Evolutionary conservation across 2,888 invertebrate species (phyloP).

Genomic region (Trimorus sp.): DNA sequence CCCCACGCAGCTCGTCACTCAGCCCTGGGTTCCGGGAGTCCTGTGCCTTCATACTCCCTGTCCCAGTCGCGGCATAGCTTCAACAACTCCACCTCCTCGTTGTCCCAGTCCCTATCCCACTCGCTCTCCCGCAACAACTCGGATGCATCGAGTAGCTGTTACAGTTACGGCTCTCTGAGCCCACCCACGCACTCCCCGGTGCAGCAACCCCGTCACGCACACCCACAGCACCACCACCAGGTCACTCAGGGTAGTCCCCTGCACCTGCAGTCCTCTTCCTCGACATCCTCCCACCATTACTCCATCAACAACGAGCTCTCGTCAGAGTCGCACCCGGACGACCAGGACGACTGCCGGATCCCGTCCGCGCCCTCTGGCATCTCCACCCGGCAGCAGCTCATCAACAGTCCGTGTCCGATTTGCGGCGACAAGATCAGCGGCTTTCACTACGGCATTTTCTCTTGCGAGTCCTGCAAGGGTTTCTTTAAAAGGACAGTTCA

Average conservation of each 20-base stretch:
- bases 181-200: conserved; percentile 93
- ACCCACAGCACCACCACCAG: conserved; percentile 78
- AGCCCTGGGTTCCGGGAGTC: conserved; percentile 82
- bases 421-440: conserved; percentile 98
- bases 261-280: conserved; percentile 77
- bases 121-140: conserved; percentile 94
- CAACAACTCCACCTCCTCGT: conserved; percentile 81
- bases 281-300: conserved; percentile 72
- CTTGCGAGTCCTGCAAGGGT: conserved; percentile 98
- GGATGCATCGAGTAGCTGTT: conserved; percentile 94
- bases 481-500: conserved; percentile 99
- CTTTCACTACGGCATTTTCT: conserved; percentile 99
- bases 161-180: conserved; percentile 87
- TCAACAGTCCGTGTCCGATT: conserved; percentile 96
- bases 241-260: conserved; percentile 82
- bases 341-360: conserved; percentile 76
- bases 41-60: conserved; percentile 80
- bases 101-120: conserved; percentile 87
- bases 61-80: conserved; percentile 80
- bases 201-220: conserved; percentile 83
- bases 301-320: conserved; percentile 72
- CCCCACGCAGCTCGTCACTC: conserved; percentile 92
- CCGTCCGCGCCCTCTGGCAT: conserved; percentile 87
- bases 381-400: conserved; percentile 91
- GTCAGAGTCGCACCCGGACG: conserved; percentile 73